Base-by-base conservation (phyloP, 2,888 invertebrate genomes). In the Cephus spinipes region DNA sequence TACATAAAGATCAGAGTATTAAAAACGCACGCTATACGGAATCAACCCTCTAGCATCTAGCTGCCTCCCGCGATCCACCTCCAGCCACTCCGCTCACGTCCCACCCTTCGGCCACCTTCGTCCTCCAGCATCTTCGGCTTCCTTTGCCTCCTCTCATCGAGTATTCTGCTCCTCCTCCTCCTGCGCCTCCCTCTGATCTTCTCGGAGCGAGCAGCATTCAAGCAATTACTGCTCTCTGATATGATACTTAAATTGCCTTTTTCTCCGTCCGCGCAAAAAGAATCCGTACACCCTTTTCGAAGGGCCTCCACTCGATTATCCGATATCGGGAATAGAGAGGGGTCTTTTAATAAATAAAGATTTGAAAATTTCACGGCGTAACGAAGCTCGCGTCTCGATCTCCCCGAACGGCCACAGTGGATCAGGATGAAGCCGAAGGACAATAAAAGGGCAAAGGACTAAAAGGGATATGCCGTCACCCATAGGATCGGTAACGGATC, bases 1-100 rank as follows among this genome's bases (percentile, higher is more conserved):
- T 91, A 91, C 91, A 91, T 91, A 90, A 91, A 91, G 91, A 91
- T 91, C 91, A 86, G 91, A 91, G 90, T 89, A 91, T 91, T 91
- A 91, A 91, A 91, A 91, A 91, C 89, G 90, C 90, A 83, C 85
- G 87, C 87, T 88, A 85, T 85, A 87, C 86, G 86, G 85, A 89
- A 89, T 87, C 87, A 87, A 87, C 88, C 90, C 88, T 85, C 83
- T 76, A 77, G 79, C 79, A 77, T 78, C 75, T 73, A 79, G 79
- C 73, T 76, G 55, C 79, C 78, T 79, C 76, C 69, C 34, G 73
- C 76, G 35, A 68, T 68, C 35, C 35, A 32, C 73, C 79, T 73
- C 73, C 76, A 73, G 40, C 40, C 69, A 23, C 55, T 32, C 68
- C 15, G 34, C 69, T 68, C 35, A 73, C 76, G 73, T 76, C 35